These are phyloP conservation scores for Drosophila dives DNA, from an alignment of 2,888 invertebrate species.

Conservation along the genomic window DNA sequence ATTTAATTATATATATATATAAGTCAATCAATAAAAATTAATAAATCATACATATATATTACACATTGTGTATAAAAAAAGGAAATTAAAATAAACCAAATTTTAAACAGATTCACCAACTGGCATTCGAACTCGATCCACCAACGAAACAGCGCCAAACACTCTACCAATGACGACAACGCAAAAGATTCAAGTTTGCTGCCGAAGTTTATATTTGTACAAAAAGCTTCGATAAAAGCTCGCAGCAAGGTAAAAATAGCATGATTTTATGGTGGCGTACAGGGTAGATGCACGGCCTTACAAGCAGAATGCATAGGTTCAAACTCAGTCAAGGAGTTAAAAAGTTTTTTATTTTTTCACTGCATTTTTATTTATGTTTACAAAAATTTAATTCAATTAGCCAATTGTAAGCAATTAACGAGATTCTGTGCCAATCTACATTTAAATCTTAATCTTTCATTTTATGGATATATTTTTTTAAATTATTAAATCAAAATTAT, in stretches of 20 bases:
- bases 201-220: background rate
- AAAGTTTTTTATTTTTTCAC: background rate
- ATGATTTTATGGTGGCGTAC: background rate
- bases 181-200: rapidly evolving
- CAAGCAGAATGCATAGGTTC: background rate
- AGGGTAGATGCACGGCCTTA: background rate
- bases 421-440: background rate
- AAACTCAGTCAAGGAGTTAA: background rate
- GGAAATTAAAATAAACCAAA: background rate
- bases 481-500: background rate
- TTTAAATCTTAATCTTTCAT: background rate
- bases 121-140: background rate
- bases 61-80: background rate
- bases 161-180: background rate
- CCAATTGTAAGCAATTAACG: background rate
- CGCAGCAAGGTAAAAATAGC: background rate
- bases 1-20: background rate
- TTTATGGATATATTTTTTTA: background rate
- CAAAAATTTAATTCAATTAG: background rate
- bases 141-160: background rate
- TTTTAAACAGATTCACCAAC: background rate
- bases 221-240: background rate
- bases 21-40: background rate
- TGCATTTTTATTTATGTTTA: background rate
- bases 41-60: background rate